These are phyloP conservation scores for Suncus etruscus DNA, from an alignment of 2,113 vertebrate species.

Conservation along the genomic window DNA sequence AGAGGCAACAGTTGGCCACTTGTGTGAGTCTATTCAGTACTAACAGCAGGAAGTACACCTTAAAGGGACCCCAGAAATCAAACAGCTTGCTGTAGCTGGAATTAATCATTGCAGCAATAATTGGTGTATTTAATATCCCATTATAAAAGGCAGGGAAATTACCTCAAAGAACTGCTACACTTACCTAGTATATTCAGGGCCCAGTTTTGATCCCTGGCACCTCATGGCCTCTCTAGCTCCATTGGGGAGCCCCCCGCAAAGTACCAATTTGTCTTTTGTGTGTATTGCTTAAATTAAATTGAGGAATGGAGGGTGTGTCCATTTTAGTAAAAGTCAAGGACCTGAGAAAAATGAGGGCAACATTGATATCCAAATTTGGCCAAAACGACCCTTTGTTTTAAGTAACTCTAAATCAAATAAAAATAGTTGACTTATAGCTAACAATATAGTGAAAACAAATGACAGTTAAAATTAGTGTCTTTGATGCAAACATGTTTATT, in stretches of 20 bases:
- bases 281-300: conserved; percentile 3
- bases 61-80: background rate
- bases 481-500: background rate
- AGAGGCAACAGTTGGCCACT: background rate
- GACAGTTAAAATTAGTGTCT: background rate
- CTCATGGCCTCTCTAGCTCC: too few relatives aligned
- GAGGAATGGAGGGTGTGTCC: background rate
- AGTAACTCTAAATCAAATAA: background rate
- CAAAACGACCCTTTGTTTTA: background rate
- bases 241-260: too few relatives aligned
- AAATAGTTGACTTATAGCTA: background rate
- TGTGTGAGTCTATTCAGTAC: background rate
- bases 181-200: too few relatives aligned
- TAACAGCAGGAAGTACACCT: background rate
- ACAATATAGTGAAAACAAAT: conserved; percentile 16
- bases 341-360: background rate
- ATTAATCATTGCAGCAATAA: background rate
- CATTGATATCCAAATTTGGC: background rate
- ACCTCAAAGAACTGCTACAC: too few relatives aligned
- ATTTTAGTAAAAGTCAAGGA: background rate
- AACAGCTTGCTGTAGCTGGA: background rate
- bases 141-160: too few relatives aligned
- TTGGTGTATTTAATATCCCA: background rate
- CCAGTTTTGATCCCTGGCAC: too few relatives aligned
- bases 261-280: background rate